phyloP scores from a whole-genome alignment of 2,888 invertebrate species.

The Scaptomyza reducta region DNA sequence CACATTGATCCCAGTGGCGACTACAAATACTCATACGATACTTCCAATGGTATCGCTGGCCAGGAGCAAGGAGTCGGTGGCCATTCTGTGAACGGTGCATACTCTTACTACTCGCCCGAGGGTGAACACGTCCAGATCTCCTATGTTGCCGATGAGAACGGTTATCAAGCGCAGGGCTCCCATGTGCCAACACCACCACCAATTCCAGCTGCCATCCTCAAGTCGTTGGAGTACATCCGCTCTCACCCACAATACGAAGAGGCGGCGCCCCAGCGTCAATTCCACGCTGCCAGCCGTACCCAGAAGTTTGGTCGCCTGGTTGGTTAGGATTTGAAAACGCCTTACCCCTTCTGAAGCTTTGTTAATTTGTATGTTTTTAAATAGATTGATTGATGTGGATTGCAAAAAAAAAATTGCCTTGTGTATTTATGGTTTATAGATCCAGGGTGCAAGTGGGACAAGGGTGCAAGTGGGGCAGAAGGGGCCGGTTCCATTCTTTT shows the following conservation, averaged over 20 bases:
- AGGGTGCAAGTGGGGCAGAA: too few relatives aligned
- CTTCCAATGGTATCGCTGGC: slow-evolving; percentile 86
- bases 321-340: slow-evolving; percentile 18
- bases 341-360: slow-evolving; percentile 20
- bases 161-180: slow-evolving; percentile 77
- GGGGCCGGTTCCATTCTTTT: too few relatives aligned
- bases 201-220: slow-evolving; percentile 75
- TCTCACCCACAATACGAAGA: slow-evolving; percentile 77
- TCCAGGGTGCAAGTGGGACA: too few relatives aligned
- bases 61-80: slow-evolving; percentile 86
- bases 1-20: slow-evolving; percentile 80
- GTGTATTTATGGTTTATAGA: not conserved
- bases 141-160: slow-evolving; percentile 79
- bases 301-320: not conserved
- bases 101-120: slow-evolving; percentile 76
- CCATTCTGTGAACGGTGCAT: slow-evolving; percentile 82
- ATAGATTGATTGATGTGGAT: slow-evolving; percentile 31
- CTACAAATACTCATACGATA: slow-evolving; percentile 85
- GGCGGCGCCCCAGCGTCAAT: slow-evolving; percentile 10
- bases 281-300: not conserved
- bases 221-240: slow-evolving; percentile 76
- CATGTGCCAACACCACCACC: slow-evolving; percentile 81
- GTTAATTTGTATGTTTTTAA: slow-evolving; percentile 18
- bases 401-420: not conserved
- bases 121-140: slow-evolving; percentile 67